Evolutionary conservation across 2,113 vertebrate genomes (phyloP).

Genomic region (Microtus montanus): DNA sequence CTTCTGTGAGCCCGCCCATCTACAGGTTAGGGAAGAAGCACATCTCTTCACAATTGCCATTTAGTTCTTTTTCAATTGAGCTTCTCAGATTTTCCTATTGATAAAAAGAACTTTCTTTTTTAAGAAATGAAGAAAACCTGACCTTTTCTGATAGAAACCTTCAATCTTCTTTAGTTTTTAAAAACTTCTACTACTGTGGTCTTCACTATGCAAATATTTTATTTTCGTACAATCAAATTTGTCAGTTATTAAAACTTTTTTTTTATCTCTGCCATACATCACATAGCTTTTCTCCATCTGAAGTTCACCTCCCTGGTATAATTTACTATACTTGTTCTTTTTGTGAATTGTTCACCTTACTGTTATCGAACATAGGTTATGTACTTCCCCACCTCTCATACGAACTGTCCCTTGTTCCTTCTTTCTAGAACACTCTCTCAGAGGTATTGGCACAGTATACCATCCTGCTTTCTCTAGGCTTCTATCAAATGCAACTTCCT

Average conservation of each 20-base stretch:
- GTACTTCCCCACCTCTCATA: background rate
- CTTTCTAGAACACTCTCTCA: background rate
- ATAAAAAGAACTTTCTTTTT: background rate
- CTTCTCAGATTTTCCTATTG: background rate
- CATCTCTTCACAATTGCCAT: background rate
- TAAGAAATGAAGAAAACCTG: background rate
- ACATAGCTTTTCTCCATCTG: background rate
- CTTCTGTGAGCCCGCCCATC: background rate
- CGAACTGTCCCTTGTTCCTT: background rate
- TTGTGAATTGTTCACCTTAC: background rate
- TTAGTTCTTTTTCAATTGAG: background rate
- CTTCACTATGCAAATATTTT: background rate
- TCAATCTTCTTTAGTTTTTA: background rate
- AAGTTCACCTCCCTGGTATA: background rate
- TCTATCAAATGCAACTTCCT: background rate
- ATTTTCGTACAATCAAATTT: background rate
- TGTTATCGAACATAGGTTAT: background rate
- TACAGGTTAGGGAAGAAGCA: background rate
- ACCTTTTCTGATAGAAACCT: background rate
- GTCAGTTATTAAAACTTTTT: background rate
- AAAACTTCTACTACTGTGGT: background rate
- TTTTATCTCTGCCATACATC: background rate
- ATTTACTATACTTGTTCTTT: background rate
- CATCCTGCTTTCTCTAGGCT: background rate
- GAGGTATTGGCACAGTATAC: background rate